Evolutionary conservation across 2,113 vertebrate genomes (phyloP).

Genomic region (Catharus fuscescens): DNA sequence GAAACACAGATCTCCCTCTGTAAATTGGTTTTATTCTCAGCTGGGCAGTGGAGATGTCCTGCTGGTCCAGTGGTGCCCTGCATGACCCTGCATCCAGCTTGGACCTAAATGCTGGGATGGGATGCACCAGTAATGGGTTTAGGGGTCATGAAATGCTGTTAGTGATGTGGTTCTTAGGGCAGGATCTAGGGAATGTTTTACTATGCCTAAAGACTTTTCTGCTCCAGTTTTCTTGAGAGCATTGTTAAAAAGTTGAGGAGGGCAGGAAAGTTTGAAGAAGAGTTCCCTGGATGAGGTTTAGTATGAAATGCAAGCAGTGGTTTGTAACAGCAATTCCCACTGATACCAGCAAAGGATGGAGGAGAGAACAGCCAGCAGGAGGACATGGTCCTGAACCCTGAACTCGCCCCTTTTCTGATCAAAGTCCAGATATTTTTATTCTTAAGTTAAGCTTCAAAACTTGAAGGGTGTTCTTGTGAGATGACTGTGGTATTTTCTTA

Average conservation of each 20-base stretch:
- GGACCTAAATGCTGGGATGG: not conserved
- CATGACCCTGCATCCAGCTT: not conserved
- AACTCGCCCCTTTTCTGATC: not conserved
- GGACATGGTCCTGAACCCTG: not conserved
- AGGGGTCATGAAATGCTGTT: not conserved
- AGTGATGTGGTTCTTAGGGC: rapidly evolving
- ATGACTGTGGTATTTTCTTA: not conserved
- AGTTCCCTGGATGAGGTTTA: not conserved
- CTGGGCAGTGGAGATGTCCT: rapidly evolving
- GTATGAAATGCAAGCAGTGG: not conserved
- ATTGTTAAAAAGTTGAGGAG: not conserved
- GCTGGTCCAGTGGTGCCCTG: not conserved
- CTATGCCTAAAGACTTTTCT: not conserved
- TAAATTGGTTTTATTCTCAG: not conserved
- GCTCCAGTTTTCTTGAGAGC: not conserved
- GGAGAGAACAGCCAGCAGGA: not conserved
- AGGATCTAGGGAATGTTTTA: not conserved
- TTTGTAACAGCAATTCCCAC: not conserved
- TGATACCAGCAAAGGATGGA: not conserved
- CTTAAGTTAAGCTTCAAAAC: not conserved
- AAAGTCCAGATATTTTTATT: not conserved
- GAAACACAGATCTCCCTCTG: not conserved
- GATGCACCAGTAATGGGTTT: not conserved
- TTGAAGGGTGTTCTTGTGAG: not conserved
- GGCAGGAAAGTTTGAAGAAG: not conserved